Base-by-base conservation (phyloP, 1,140 invertebrate species). In the Spodoptera frugiperda region DNA sequence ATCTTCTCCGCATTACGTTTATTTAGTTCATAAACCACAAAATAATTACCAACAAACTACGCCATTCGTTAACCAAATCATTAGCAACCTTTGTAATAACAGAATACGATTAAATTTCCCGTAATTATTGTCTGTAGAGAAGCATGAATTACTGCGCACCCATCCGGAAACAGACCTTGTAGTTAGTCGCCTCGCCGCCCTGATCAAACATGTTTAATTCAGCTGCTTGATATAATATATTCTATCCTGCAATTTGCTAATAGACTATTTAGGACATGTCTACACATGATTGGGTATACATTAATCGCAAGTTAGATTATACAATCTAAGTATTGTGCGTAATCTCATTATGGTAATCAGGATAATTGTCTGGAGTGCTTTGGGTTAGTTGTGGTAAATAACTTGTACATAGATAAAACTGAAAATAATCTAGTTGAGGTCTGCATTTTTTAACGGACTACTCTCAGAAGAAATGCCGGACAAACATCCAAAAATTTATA, bases 321-420 rank as follows among this genome's bases (percentile, higher is more conserved):
- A 51, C 12, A 65, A 48, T 65, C 46, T 10, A 48, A 48, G 17
- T 14, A 48, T 65, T 49, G 61, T 48, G 44, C 21, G 3, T 65
- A 65, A 49, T 65, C 61, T 65, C 14, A 49, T 65, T 65, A 65
- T 65, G 61, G 11, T 65, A 65, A 65, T 65, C 61, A 65, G 6
- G 3, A 5, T 4, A 65, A 65, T 65, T 65, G 61, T 61, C 33
- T 44, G 33, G n/a, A 55, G 54, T 44, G 57, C 33, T 61, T 48
- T 21, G 44, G 25, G 6, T 65, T 65, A 49, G 17, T 17, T 9
- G 44, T 4, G 17, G 15, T 65, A 25, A 57, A 53, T 53, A 17
- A 17, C 15, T 1, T 39, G 6, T 8, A 39, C 9, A 39, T 25
- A 25, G 3, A 25, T 25, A 25, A n/a, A n/a, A n/a, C n/a, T n/a